These are phyloP conservation scores for Protobothrops flavoviridis DNA, from an alignment of 2,113 vertebrate species.

Conservation along the genomic window DNA sequence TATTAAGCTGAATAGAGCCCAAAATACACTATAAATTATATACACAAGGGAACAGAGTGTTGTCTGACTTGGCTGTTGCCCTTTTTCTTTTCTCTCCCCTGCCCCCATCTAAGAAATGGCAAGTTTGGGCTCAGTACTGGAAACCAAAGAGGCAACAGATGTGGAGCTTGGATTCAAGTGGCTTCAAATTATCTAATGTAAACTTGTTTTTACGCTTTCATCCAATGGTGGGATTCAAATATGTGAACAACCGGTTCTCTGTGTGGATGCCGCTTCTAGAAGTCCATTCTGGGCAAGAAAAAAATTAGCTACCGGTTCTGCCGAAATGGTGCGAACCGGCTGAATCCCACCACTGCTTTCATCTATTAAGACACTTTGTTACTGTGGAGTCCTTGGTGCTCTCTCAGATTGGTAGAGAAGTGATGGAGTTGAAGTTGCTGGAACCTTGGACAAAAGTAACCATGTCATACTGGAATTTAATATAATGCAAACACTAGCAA, in stretches of 20 bases:
- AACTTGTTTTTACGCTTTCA: constrained; percentile 13
- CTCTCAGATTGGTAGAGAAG: not conserved
- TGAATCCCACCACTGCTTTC: not conserved
- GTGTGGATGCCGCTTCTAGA: too few species aligned
- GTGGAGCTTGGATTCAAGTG: not conserved
- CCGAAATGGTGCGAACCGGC: too few species aligned
- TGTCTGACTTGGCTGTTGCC: constrained; percentile 46
- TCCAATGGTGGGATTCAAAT: rapidly evolving
- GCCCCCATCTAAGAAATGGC: rapidly evolving
- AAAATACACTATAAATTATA: constrained; percentile 73
- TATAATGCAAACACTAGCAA: too few species aligned
- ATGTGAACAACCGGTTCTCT: too few species aligned
- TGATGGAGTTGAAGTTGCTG: too few species aligned
- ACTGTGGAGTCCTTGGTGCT: not conserved
- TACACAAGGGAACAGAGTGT: constrained; percentile 55
- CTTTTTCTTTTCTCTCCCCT: not conserved
- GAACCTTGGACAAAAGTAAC: too few species aligned
- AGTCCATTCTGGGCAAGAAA: too few species aligned
- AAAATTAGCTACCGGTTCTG: too few species aligned
- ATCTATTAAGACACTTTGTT: not conserved
- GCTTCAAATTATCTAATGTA: not conserved
- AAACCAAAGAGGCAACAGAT: rapidly evolving
- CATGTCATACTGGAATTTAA: too few species aligned
- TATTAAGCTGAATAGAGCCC: constrained; percentile 74
- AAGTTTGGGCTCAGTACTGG: not conserved